Evolutionary conservation across 64 coral and sea anemone species (phyloP).

Genomic region (Montipora cactus): DNA sequence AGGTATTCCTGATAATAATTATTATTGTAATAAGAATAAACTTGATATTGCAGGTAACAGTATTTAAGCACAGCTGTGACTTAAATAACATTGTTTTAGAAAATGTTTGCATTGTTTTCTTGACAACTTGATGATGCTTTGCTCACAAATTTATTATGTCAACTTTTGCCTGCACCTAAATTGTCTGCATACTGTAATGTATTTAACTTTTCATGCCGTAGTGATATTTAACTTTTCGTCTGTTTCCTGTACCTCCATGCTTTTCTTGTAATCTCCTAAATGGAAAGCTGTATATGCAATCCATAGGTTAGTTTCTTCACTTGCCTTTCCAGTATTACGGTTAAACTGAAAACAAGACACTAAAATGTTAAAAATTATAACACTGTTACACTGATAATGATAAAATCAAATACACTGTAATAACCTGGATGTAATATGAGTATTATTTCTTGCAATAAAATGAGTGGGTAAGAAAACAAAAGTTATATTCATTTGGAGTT

Average conservation of each 20-base stretch:
- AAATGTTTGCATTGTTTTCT: no score
- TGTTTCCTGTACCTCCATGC: conserved; percentile 83
- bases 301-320: conserved; percentile 92
- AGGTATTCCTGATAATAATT: conserved; percentile 74
- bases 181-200: no score
- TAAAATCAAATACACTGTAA: no score
- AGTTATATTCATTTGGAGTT: no score
- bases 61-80: no score
- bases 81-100: no score
- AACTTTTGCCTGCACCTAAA: background rate
- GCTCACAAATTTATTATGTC: background rate
- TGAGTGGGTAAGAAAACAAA: no score
- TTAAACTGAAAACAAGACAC: conserved; percentile 77
- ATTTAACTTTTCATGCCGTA: no score
- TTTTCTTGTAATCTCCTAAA: conserved; percentile 95
- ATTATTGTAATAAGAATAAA: background rate
- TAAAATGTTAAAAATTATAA: background rate
- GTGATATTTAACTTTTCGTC: background rate
- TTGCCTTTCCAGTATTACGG: conserved; percentile 93
- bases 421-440: no score
- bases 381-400: background rate
- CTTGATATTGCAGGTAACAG: no score
- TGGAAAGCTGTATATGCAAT: conserved; percentile 97
- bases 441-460: no score
- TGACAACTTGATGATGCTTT: background rate